These are phyloP conservation scores for Sebastes diaconus DNA, from an alignment of 2,797 vertebrate species.

Conservation along the genomic window DNA sequence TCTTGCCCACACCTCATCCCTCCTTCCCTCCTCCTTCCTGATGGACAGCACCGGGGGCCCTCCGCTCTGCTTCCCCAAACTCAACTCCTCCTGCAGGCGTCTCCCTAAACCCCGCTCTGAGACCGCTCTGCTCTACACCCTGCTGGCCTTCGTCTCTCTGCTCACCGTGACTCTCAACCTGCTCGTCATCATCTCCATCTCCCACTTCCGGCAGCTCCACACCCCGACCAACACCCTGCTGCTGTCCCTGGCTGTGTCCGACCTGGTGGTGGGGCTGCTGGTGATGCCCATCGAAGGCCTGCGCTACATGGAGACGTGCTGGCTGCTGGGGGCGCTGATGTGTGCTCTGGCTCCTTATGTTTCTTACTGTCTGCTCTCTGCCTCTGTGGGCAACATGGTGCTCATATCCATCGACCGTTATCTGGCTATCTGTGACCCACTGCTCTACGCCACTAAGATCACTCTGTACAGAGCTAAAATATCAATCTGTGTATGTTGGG, in stretches of 20 bases:
- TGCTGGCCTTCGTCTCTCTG: slow-evolving; percentile 50
- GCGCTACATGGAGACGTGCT: slow-evolving; percentile 78
- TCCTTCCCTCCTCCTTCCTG: neutral
- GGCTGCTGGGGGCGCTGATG: slow-evolving; percentile 78
- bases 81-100: slow-evolving; percentile 55
- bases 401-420: slow-evolving; percentile 75
- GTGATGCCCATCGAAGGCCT: slow-evolving; percentile 80
- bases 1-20: too few species aligned
- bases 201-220: slow-evolving; percentile 81
- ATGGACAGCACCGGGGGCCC: slow-evolving; percentile 7
- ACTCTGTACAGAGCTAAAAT: slow-evolving; percentile 33
- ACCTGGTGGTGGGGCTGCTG: slow-evolving; percentile 80
- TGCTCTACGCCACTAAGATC: slow-evolving; percentile 56
- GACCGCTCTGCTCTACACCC: slow-evolving; percentile 13
- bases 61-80: slow-evolving; percentile 41
- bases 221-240: slow-evolving; percentile 81
- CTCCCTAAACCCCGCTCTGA: neutral
- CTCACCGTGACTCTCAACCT: slow-evolving; percentile 79
- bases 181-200: slow-evolving; percentile 79
- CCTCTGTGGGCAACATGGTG: slow-evolving; percentile 81
- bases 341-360: slow-evolving; percentile 70
- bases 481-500: slow-evolving; percentile 54
- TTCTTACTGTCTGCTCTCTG: slow-evolving; percentile 70
- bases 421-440: slow-evolving; percentile 69
- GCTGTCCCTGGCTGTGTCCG: slow-evolving; percentile 77